Evolutionary conservation across 2,888 invertebrate species (phyloP), one percentile per base, ranked within the genome.

Genomic region (Tyria jacobaeae): DNA sequence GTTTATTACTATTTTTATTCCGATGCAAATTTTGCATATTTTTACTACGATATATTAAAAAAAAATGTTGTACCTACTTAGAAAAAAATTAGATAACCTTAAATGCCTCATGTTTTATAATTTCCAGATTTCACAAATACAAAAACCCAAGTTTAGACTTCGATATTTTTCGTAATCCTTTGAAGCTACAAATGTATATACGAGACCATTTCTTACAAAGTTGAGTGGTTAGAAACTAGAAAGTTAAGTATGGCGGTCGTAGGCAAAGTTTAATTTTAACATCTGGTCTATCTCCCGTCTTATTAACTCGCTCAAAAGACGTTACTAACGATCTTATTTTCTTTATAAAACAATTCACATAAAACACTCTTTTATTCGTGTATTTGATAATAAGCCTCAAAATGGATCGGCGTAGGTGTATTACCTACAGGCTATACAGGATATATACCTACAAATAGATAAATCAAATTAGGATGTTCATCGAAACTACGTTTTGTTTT

Each of bases 181-280:
- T 48, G 68, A 68, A 70, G 77, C 79, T 76, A 80, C 82, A 76
- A 75, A 76, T 86, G 80, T 84, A 79, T 78, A 79, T 79, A 79
- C 70, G 78, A 70, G 70, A 76, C 71, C 76, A 77, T 79, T 77
- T 78, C 75, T 79, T 81, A 75, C 71, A 77, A 84, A 85, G 71
- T 84, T 79, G 78, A 79, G 75, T 80, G 80, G 79, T 80, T 79
- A 80, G 82, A 80, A 84, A 85, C 82, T 82, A 82, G 79, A 78
- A 75, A 79, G 80, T 80, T 79, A 82, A 80, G 79, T 73, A 70
- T 64, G 68, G 66, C 72, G 68, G 61, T 75, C 70, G 77, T 73
- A 80, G 82, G 74, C 73, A 80, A 86, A 86, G 87, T 87, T 87
- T 78, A 76, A 80, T 73, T 81, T 75, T 70, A 74, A 73, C 82